Conservation (phyloP, 2,113 vertebrate species). For the Oreochromis niloticus region DNA sequence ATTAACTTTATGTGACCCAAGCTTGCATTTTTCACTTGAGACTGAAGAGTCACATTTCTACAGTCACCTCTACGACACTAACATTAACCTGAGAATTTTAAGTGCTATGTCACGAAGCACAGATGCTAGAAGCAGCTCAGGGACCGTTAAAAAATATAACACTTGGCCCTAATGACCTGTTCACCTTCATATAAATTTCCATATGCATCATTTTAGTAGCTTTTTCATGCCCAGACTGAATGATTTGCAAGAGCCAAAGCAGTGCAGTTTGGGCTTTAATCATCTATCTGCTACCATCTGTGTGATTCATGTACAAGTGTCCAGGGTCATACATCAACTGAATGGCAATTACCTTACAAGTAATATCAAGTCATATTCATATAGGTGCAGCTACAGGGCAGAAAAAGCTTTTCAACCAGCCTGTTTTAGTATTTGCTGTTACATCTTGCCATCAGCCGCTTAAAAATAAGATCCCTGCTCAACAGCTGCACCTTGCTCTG, state of each 20-base stretch:
- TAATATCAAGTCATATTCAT: background rate
- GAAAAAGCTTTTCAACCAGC: background rate
- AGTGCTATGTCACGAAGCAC: background rate
- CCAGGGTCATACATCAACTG: background rate
- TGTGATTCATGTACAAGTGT: background rate
- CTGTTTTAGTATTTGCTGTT: background rate
- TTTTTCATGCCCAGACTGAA: background rate
- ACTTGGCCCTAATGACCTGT: background rate
- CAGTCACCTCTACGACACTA: background rate
- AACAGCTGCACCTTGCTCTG: background rate
- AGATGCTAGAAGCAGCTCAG: background rate
- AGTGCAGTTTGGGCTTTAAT: background rate
- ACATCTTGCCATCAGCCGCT: background rate
- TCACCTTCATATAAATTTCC: background rate
- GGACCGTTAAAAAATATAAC: conserved; percentile 1
- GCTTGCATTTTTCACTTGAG: background rate
- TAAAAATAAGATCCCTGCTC: background rate
- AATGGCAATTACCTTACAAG: background rate
- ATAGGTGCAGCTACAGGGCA: background rate
- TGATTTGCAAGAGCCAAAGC: background rate
- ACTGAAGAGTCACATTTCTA: background rate
- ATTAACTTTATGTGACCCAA: background rate
- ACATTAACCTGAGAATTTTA: conserved; percentile 1
- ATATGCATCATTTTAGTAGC: background rate
- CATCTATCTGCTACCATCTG: background rate